Evolutionary conservation across 1,140 invertebrate genomes (phyloP).

Genomic region (Euwallacea similis): DNA sequence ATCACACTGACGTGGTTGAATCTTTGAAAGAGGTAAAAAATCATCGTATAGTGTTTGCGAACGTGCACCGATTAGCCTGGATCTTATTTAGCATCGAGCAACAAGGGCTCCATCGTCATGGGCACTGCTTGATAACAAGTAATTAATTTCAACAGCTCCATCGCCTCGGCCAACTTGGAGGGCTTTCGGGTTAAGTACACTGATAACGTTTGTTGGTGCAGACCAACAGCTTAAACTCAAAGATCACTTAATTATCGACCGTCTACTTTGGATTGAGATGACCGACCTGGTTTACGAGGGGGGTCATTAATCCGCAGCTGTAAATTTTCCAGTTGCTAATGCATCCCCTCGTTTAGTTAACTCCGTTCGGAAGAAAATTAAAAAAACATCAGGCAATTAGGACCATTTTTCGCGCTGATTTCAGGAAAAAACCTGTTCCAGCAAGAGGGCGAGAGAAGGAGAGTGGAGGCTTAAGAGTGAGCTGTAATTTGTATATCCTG

Average conservation of each 20-base stretch:
- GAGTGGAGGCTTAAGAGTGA: constrained; percentile 31
- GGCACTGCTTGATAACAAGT: constrained; percentile 6
- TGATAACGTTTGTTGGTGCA: constrained; percentile 9
- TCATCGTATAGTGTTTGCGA: no score
- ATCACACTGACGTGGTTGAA: no score
- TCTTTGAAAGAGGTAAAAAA: no score
- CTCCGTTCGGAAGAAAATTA: constrained; percentile 18
- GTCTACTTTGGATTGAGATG: no score
- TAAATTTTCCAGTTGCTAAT: no score
- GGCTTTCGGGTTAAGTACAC: constrained; percentile 12
- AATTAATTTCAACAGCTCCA: constrained; percentile 10
- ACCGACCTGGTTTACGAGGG: background rate
- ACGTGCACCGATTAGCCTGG: no score
- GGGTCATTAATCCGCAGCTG: no score
- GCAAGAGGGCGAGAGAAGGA: constrained; percentile 5
- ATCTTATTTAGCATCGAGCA: no score
- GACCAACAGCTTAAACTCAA: constrained; percentile 1
- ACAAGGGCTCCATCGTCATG: background rate
- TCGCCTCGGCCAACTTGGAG: constrained; percentile 2
- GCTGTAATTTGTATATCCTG: constrained; percentile 45
- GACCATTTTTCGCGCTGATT: constrained; percentile 31
- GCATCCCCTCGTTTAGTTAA: background rate
- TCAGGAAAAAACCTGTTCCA: constrained; percentile 21
- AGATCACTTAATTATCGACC: background rate
- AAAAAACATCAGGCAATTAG: constrained; percentile 32